Base-by-base conservation (phyloP, 1,140 invertebrate genomes). In the Telenomus remus region DNA sequence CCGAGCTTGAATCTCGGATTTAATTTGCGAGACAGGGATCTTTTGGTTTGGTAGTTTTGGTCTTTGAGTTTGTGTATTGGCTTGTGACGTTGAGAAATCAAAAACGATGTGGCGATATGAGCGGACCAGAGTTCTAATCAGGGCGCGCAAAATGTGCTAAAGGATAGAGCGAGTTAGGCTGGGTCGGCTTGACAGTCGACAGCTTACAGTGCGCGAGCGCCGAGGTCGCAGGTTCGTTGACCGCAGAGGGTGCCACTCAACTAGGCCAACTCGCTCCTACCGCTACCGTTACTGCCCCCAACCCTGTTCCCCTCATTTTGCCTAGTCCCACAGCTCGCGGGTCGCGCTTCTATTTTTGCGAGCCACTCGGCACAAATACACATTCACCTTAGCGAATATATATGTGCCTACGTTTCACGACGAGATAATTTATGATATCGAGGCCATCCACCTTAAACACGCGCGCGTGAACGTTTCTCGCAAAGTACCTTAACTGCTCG, bases 201-300 rank as follows among this genome's bases (percentile, higher is more conserved):
- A 55, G 57, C 59, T 50, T 14, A 48, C 48, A 64, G 68, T 71
- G 79, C 80, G 81, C 76, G 73, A 73, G 81, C 80, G 79, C 77
- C 79, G 85, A 86, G 86, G 85, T 87, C 86, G 78, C 78, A 80
- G 79, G 85, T 85, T 87, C 85, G 80, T 84, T 83, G 85, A 87
- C 85, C 85, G 80, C 46, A 66, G 80, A 82, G 82, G 83, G 84
- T 85, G 79, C 80, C 80, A 84, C 82, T 85, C 81, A 86, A 86
- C 84, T 86, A 83, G 86, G 86, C 80, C 84, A 86, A 71, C 82
- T 73, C 68, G 66, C 64, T 59, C 59, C 76, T 61, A 56, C 63
- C 65, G 46, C 70, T 50, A 56, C 59, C 61, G 43, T 49, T 71
- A 39, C 56, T 61, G 61, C 60, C 72, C 39, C 48, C 61, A 68